Evolutionary conservation across 2,797 vertebrate species (phyloP).

Genomic region (Crypturellus tataupa): DNA sequence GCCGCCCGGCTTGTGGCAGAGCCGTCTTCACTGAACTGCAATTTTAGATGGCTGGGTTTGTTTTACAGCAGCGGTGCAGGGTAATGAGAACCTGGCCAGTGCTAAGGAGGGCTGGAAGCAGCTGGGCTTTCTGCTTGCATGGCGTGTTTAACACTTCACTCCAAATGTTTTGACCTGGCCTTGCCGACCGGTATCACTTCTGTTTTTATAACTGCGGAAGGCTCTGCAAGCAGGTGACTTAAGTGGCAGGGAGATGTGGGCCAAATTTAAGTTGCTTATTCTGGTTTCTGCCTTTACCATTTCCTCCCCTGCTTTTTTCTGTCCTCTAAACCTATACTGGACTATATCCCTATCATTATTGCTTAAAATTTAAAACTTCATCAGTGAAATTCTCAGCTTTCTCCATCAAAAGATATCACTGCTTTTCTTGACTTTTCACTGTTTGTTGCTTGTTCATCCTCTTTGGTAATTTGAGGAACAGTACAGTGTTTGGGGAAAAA

Average conservation of each 20-base stretch:
- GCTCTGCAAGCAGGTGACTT: not conserved
- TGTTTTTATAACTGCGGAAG: not conserved
- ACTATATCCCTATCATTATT: not conserved
- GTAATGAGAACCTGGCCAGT: not conserved
- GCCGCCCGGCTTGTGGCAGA: slow-evolving; percentile 25
- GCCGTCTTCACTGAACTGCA: slow-evolving; percentile 20
- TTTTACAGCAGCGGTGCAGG: slow-evolving; percentile 12
- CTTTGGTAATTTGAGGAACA: not conserved
- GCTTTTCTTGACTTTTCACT: not conserved
- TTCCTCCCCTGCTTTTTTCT: not conserved
- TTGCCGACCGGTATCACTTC: not conserved
- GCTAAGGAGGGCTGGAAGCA: not conserved
- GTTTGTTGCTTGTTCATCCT: not conserved
- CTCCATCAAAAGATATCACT: not conserved
- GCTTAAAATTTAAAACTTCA: not conserved
- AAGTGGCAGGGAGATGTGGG: rapidly evolving
- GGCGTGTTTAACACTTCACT: not conserved
- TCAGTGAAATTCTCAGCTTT: not conserved
- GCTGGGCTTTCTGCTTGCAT: not conserved
- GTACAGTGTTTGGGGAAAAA: not conserved
- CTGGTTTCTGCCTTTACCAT: not conserved
- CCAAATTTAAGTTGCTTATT: not conserved
- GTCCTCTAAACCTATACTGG: not conserved
- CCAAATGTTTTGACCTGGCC: not conserved
- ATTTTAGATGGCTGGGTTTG: slow-evolving; percentile 23